Conservation (phyloP, 2,113 vertebrate species). For the Barnardius zonarius region DNA sequence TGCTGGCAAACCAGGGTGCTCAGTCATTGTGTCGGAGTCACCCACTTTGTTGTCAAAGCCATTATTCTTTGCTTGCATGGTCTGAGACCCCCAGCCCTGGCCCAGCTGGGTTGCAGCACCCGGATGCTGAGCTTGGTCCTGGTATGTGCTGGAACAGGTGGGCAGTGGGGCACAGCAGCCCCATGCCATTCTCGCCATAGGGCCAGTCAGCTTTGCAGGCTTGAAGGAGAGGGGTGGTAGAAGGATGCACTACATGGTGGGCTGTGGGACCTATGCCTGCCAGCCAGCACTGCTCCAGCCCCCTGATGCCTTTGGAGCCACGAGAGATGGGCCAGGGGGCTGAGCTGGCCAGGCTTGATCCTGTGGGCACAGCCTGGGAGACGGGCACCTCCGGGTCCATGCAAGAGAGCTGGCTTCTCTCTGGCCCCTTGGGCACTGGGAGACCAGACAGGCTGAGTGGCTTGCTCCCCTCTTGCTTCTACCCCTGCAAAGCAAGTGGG, state of each 20-base stretch:
- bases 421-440: neutral
- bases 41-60: conserved; percentile 57
- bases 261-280: neutral
- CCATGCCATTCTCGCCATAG: neutral
- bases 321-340: neutral
- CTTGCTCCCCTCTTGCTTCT: neutral
- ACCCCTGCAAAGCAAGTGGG: neutral
- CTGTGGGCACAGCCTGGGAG: neutral
- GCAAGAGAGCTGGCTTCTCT: neutral
- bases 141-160: neutral
- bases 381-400: accelerated
- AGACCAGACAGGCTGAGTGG: neutral
- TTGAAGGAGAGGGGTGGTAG: neutral
- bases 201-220: neutral
- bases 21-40: accelerated
- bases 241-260: neutral
- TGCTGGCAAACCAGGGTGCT: neutral
- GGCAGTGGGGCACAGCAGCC: neutral
- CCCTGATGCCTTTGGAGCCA: neutral
- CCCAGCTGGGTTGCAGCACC: neutral
- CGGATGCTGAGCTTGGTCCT: neutral
- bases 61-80: neutral
- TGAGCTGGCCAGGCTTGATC: neutral
- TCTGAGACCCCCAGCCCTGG: neutral
- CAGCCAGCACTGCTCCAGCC: neutral